Evolutionary conservation across 2,113 vertebrate species (phyloP), one percentile per base, ranked within the genome.

Genomic region (Hippocampus abdominalis): DNA sequence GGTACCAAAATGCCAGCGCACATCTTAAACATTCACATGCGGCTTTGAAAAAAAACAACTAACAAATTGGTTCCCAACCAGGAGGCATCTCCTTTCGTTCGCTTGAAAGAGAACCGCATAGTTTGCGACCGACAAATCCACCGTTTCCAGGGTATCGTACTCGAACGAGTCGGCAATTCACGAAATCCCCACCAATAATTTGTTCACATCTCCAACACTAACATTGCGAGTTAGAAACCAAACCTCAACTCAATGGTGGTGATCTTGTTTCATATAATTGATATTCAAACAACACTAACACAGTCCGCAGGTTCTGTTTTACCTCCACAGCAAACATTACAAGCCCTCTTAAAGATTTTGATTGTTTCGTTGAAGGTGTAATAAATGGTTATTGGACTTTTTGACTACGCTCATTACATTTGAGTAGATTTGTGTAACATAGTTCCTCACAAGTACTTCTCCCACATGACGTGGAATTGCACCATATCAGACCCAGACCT

Each of bases 281-380:
- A 59, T 59, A 29, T 16, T 32, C 56, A 32, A 59, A 29, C 23
- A 56, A 56, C 56, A 59, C 25, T 2, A 27, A 59, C 27, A 16
- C 2, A 4, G 3, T 25, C 4, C 5, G 56, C 56, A 18, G 25
- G 13, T 59, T 59, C 25, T 18, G 13, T 32, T 59, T 59, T 59
- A 59, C 23, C 23, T 25, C 23, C 54, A 57, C 56, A 59, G 56
- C 13, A 59, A 59, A 59, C 56, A 59, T 59, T 59, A 59, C 25
- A 59, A 59, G 56, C 56, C 15, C 29, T 59, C 56, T 2, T 59
- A 29, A 59, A 59, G 56, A 32, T 59, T 59, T 59, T 15, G 25
- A 59, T 29, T 59, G 56, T 59, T 59, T 59, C 25, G 29, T 32
- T 32, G 56, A 59, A 59, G 56, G 56, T 59, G 13, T 59, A 59